Base-by-base conservation (phyloP, 1,140 invertebrate genomes). In the Radopholus similis region DNA sequence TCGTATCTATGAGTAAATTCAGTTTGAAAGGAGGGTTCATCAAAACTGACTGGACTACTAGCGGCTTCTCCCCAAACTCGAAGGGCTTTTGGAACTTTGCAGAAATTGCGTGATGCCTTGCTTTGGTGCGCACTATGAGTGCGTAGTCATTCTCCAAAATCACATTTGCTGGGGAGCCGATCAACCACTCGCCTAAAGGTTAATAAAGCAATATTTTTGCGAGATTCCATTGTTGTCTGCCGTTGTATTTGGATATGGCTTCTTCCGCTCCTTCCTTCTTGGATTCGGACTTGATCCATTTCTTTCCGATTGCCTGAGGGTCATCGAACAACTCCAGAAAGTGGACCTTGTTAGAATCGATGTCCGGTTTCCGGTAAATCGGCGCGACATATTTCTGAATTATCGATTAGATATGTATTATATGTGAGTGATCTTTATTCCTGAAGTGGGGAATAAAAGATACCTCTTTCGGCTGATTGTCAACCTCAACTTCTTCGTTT, bases 31-130 rank as follows among this genome's bases (percentile, higher is more conserved):
- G 26, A 15, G 2, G 51, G 37, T 63, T 9, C n/a, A 28, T n/a
- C 28, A 72, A 15, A 64, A 84, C 93, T 86, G 93, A 97, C 84
- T 98, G 95, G 9, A 97, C 89, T 77, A 98, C 86, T 28, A 99
- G 85, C 0, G 93, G 92, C 77, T 91, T 92, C 49, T 88, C 87
- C 35, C 85, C 86, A 82, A 98, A 98, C 35, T 89, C 85, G 84
- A 95, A 97, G 18, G 90, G 89, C 80, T 88, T 89, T 53, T 86
- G 85, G 6, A 99, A 84, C 37, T 87, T 85, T n/a, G 90, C 86
- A 15, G 94, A 87, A 75, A 98, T 92, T 5, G 95, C 95, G 57
- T 95, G 90, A 85, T 97, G 95, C 79, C 93, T 92, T 6, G 94
- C 95, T 86, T 94, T 93, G 0, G 91, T 91, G 83, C 92, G 93